These are phyloP conservation scores for Chesias legatella DNA, from an alignment of 2,888 invertebrate genomes.

Conservation along the genomic window DNA sequence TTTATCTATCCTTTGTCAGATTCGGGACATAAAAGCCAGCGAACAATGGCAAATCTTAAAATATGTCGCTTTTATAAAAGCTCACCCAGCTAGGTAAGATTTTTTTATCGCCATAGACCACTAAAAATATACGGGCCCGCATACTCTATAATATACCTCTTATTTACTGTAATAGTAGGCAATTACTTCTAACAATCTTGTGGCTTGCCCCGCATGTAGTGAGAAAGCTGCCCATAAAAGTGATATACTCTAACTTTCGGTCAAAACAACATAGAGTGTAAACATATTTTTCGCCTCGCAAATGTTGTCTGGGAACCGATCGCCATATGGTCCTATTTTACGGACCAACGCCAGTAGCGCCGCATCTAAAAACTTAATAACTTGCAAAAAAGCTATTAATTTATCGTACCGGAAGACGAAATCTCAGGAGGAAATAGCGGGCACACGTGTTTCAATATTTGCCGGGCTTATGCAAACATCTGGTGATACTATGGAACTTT, in stretches of 20 bases:
- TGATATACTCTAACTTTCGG: conserved; percentile 58
- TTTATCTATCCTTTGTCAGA: conserved; percentile 70
- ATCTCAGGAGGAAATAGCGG: conserved; percentile 76
- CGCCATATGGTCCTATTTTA: conserved; percentile 57
- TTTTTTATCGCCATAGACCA: conserved; percentile 42
- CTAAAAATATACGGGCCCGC: conserved; percentile 58
- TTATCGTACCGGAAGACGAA: conserved; percentile 77
- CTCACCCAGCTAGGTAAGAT: conserved; percentile 44
- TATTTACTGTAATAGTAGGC: conserved; percentile 59
- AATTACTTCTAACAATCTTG: conserved; percentile 75
- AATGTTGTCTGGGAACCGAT: conserved; percentile 46
- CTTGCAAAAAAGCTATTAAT: conserved; percentile 68
- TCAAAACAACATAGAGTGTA: conserved; percentile 51
- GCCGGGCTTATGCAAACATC: conserved; percentile 71
- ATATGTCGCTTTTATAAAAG: conserved; percentile 58
- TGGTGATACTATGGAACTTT: conserved; percentile 58
- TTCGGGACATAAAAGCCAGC: conserved; percentile 64
- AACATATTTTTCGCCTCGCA: conserved; percentile 42
- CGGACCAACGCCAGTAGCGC: conserved; percentile 53
- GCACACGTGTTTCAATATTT: conserved; percentile 81
- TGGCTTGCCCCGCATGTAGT: conserved; percentile 69
- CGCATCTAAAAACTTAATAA: conserved; percentile 53
- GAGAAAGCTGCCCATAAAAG: conserved; percentile 67
- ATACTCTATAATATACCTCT: conserved; percentile 55
- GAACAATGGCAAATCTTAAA: conserved; percentile 66